Evolutionary conservation across 2,888 invertebrate species (phyloP).

Genomic region (Clitarchus hookeri): DNA sequence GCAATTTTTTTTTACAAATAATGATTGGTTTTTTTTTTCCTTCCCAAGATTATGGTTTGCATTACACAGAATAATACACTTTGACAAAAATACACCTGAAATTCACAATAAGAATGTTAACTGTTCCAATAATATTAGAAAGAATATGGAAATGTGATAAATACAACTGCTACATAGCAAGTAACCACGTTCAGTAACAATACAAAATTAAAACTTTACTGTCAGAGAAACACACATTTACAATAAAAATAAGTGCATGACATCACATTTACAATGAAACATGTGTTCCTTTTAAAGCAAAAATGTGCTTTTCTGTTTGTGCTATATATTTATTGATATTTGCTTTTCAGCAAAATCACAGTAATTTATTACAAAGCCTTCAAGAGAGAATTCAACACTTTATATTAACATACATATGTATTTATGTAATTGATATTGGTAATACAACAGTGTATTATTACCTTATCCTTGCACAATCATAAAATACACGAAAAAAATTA

Average conservation of each 20-base stretch:
- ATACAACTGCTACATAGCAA: constrained; percentile 10
- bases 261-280: neutral
- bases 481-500: neutral
- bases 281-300: constrained; percentile 6
- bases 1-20: constrained; percentile 42
- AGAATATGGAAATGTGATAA: neutral
- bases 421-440: neutral
- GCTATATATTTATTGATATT: neutral
- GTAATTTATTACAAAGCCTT: neutral
- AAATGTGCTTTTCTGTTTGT: neutral
- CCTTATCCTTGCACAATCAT: neutral
- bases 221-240: neutral
- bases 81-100: neutral
- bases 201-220: neutral
- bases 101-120: neutral
- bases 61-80: neutral
- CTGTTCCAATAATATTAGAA: constrained; percentile 7
- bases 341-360: neutral
- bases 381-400: neutral
- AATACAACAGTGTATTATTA: neutral
- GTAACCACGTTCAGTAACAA: neutral
- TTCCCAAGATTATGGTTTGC: neutral
- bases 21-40: constrained; percentile 24
- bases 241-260: neutral
- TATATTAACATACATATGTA: neutral